Evolutionary conservation across 2,113 vertebrate species (phyloP), one percentile per base, ranked within the genome.

Genomic region (Malaclemys terrapin): DNA sequence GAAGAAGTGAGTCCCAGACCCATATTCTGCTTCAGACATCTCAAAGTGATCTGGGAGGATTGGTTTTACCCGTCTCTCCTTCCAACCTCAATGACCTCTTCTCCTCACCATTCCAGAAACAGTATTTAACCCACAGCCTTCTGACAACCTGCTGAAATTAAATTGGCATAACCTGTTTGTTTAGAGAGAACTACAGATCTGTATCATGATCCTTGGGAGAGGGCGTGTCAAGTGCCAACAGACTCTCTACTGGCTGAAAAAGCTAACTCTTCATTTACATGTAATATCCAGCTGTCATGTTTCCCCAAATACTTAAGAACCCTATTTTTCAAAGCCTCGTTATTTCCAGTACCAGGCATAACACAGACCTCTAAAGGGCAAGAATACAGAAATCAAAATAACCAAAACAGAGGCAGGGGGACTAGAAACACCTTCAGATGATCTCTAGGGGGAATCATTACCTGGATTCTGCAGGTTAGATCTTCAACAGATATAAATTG

Each of bases 401-500:
- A 69, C 9, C 65, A 69, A 38, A 72, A 38, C 8, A 38, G 17
- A 22, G 9, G n/a, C 35, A 38, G 3, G 52, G 79, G n/a, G 45
- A 52, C 83, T 82, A 57, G 83, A 91, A 82, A 57, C 1, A 12
- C 2, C 2, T 0, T 31, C 8, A 38, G n/a, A 57, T 83, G 72
- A 13, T 84, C 78, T 90, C 38, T n/a, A 54, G 50, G 31, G 75
- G 79, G 89, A 95, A 78, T 16, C 49, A 62, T 38, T 2, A 9
- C 20, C 25, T 38, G 29, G n/a, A 49, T 62, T 75, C 85, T 80
- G 76, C 91, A n/a, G 52, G 52, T 35, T 82, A 72, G 19, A 35
- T 8, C 76, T n/a, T 42, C 35, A 29, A 49, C 20, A 76, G 52
- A 53, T 0, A 0, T 1, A 38, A 12, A 10, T 0, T 25, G 22